Base-by-base conservation (phyloP, 2,113 vertebrate species). In the Hippopotamus amphibius region DNA sequence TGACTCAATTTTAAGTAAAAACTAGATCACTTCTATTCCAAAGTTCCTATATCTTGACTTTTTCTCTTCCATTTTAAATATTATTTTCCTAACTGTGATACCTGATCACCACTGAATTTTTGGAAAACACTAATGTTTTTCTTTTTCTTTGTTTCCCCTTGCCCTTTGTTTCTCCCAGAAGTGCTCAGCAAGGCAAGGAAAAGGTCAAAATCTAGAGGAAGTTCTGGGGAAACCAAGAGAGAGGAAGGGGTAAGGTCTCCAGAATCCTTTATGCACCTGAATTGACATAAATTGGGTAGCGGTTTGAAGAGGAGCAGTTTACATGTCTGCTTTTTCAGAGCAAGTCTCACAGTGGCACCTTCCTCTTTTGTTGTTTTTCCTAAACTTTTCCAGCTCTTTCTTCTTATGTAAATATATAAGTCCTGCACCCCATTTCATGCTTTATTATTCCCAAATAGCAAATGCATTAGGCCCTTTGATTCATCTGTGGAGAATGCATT, bases 401-500 rank as follows among this genome's bases (percentile, higher is more conserved):
- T 61, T 98, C 98, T 98, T 98, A 99, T 98, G 98, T 97, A 98
- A 99, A 98, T 98, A 92, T 97, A 96, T 98, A 98, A 98, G 98
- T 98, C 98, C 97, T 98, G 93, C 96, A 98, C 98, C 98, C 97
- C 97, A 96, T 98, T 99, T 98, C 98, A 99, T 98, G 98, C 98
- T 98, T 98, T 98, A 98, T 98, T 98, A 99, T 98, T 98, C 95
- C 97, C 98, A 98, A 98, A 98, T 97, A 98, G 97, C 97, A 98
- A 98, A 97, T 98, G 98, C 97, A 97, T 98, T 99, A 98, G 98
- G 98, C 95, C 98, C 98, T 98, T 98, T 98, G 98, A 99, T 98
- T 98, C 97, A 95, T 98, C 98, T 99, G 98, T 99, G 98, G 98
- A 99, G 98, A 99, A 99, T 98, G 98, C 98, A 98, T 99, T 99